Evolutionary conservation across 2,888 invertebrate genomes (phyloP).

Genomic region (Deroplatys truncata): DNA sequence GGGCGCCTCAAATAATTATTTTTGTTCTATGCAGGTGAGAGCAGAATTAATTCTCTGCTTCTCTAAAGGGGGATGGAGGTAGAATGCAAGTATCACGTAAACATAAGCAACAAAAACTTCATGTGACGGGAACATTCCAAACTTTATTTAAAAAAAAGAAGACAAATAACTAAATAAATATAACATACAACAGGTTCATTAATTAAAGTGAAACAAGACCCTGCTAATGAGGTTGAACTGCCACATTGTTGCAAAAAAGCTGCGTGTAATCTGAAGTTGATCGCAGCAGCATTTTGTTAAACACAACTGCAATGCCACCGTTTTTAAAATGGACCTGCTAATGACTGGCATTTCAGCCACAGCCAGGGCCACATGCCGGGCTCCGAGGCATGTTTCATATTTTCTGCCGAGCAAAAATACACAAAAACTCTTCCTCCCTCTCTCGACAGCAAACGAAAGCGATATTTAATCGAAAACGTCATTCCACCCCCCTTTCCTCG

Average conservation of each 20-base stretch:
- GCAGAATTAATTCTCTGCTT: neutral
- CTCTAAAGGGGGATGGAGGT: neutral
- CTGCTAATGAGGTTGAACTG: neutral
- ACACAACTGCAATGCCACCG: neutral
- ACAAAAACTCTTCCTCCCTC: neutral
- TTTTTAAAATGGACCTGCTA: neutral
- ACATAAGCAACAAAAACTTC: neutral
- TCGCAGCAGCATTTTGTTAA: neutral
- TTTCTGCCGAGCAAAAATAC: neutral
- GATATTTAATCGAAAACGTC: slow-evolving; percentile 16
- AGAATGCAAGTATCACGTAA: neutral
- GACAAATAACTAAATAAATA: neutral
- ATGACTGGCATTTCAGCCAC: neutral
- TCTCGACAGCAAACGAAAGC: neutral
- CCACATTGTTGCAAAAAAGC: neutral
- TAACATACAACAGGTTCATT: neutral
- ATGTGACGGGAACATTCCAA: neutral
- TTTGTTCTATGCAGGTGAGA: neutral
- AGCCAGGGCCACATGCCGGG: neutral
- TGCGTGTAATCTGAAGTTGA: neutral
- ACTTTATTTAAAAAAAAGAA: neutral
- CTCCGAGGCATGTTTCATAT: neutral
- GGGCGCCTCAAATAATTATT: neutral
- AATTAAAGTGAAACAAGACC: neutral
- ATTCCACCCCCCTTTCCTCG: neutral